Conservation (phyloP, 2,888 invertebrate species). For the Callimorpha dominula region DNA sequence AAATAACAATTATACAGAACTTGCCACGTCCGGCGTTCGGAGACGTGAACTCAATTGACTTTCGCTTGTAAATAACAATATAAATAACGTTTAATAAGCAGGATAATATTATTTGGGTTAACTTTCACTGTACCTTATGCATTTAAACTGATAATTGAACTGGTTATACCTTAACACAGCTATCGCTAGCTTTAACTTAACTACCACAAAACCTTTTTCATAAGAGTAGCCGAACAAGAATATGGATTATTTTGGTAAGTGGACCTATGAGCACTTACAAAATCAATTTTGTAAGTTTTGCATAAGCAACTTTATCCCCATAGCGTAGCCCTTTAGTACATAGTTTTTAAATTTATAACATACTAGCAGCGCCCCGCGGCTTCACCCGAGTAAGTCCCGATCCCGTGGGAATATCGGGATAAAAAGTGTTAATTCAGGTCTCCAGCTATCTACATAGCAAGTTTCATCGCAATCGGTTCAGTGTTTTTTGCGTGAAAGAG, state of each 20-base stretch:
- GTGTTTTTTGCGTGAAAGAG: too few species aligned
- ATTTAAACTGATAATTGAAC: slow-evolving; percentile 1
- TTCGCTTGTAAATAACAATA: slow-evolving; percentile 60
- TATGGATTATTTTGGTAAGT: not conserved
- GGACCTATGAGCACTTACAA: too few species aligned
- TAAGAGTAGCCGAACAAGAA: not conserved
- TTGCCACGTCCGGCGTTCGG: slow-evolving; percentile 46
- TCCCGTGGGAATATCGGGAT: too few species aligned
- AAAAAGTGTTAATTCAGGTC: too few species aligned
- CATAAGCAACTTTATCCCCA: too few species aligned
- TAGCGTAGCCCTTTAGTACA: too few species aligned
- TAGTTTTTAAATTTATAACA: too few species aligned
- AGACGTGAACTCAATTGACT: slow-evolving; percentile 57
- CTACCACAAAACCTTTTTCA: not conserved
- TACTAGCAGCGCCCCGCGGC: too few species aligned
- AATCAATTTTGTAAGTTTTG: too few species aligned
- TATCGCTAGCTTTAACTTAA: not conserved
- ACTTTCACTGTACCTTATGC: slow-evolving; percentile 25
- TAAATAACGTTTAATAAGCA: slow-evolving; percentile 50
- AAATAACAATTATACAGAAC: slow-evolving; percentile 68
- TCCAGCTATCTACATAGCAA: too few species aligned
- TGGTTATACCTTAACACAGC: not conserved
- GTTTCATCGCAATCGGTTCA: too few species aligned
- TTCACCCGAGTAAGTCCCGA: too few species aligned
- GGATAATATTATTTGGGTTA: slow-evolving; percentile 25